Evolutionary conservation across 2,113 vertebrate species (phyloP), one percentile per base, ranked within the genome.

Genomic region (Xenus cinereus): DNA sequence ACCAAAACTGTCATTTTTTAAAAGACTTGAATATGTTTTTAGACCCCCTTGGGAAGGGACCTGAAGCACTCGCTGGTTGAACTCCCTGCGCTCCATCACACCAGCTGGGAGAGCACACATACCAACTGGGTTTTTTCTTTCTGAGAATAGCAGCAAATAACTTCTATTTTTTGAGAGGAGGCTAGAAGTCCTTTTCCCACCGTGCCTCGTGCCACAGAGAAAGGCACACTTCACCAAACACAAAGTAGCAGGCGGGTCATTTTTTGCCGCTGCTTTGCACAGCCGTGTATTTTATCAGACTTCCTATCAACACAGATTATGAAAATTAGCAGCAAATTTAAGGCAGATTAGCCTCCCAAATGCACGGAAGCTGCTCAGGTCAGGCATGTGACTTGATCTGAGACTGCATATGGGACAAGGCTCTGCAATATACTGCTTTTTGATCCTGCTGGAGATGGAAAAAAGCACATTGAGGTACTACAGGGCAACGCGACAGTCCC

Each of bases 401-500:
- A 19, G 22, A 24, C 19, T 5, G 60, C 48, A 35, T 4, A 13
- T 1, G 6, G 46, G 64, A 33, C 2, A 4, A 14, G 64, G 13
- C 57, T 12, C 20, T 14, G 45, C 27, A 15, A 41, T 15, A 12
- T 1, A 2, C 7, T 8, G 18, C 27, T 45, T 4, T 67, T 28
- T 62, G 56, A 57, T 60, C 63, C 41, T 30, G 68, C 53, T 33
- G 46, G 21, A 48, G 78, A 46, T 1, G 68, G 35, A 33, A 43
- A 72, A 56, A 24, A 69, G 39, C 64, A 35, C 59, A 12, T 7
- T 2, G 57, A 72, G 72, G 26, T 35, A 23, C 57, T 27, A 24
- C 35, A 41, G 73, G 53, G 32, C 53, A 64, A 23, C 0, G 5
- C 0, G 0, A 14, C 54, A 48, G 56, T 2, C 7, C 63, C 45